A percentile compares a stretch with the other conserved stretches of the same genome.
These are phyloP conservation scores for Podargus strigoides DNA, from an alignment of 2,797 vertebrate species.

Conservation along the genomic window DNA sequence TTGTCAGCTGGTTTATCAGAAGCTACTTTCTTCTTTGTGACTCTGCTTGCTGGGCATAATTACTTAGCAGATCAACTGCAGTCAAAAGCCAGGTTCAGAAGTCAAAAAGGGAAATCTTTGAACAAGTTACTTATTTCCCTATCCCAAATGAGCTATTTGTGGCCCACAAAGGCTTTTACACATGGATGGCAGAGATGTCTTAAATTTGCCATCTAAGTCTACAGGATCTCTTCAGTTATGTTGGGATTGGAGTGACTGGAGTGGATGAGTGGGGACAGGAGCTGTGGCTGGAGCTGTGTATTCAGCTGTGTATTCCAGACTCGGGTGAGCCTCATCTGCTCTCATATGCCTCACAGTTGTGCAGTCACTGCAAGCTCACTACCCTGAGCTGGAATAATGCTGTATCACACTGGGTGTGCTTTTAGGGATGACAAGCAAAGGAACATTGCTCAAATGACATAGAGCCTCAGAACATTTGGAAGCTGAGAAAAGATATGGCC, in stretches of 20 bases:
- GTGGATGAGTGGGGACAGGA: not conserved
- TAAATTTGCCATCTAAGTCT: not conserved
- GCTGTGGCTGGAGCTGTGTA: not conserved
- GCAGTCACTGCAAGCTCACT: not conserved
- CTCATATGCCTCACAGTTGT: not conserved
- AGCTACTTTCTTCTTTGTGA: not conserved
- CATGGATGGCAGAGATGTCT: not conserved
- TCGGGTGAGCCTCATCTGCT: not conserved
- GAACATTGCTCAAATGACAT: not conserved
- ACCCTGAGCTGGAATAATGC: not conserved
- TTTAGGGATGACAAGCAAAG: not conserved
- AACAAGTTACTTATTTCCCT: not conserved
- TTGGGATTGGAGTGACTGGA: not conserved
- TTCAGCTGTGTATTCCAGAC: slow-evolving; percentile 18
- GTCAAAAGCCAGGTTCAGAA: not conserved
- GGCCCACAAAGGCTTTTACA: not conserved
- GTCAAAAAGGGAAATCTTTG: not conserved
- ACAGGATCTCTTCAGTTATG: not conserved
- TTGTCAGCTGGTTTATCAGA: not conserved
- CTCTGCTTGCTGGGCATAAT: not conserved
- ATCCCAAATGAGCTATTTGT: not conserved
- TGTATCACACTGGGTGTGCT: not conserved
- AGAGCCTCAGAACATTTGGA: not conserved
- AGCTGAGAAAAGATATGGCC: not conserved
- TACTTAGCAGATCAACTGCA: not conserved